Percentiles rank a stretch among this genome's conserved stretches.
These are phyloP conservation scores for Helicoverpa zea DNA, from an alignment of 1,140 invertebrate species.

Conservation along the genomic window DNA sequence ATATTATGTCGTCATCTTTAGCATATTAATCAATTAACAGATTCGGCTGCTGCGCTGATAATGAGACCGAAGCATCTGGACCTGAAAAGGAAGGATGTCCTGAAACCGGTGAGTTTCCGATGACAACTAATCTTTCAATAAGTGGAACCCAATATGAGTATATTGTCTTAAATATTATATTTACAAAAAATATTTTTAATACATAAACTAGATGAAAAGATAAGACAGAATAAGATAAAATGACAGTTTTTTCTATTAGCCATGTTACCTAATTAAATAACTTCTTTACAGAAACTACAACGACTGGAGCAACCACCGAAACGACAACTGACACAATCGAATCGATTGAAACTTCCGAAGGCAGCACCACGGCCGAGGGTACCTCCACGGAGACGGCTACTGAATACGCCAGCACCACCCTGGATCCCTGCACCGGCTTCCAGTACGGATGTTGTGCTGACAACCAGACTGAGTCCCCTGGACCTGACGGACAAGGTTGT, in stretches of 20 bases:
- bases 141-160: too few species aligned
- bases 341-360: neutral
- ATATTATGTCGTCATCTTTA: neutral
- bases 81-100: conserved; percentile 89
- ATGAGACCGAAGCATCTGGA: conserved; percentile 90
- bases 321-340: conserved; percentile 23
- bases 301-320: neutral
- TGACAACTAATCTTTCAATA: neutral
- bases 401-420: neutral
- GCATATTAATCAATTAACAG: conserved; percentile 55
- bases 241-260: neutral
- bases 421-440: conserved; percentile 84
- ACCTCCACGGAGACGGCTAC: neutral
- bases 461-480: conserved; percentile 90
- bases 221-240: too few species aligned
- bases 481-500: conserved; percentile 92
- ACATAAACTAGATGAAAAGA: too few species aligned
- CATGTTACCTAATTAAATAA: neutral
- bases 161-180: too few species aligned
- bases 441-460: conserved; percentile 94
- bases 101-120: conserved; percentile 68
- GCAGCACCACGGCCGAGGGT: neutral
- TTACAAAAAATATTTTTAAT: too few species aligned
- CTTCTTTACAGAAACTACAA: neutral
- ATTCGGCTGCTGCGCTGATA: conserved; percentile 94